These are phyloP conservation scores for Tyto alba DNA, from an alignment of 2,113 vertebrate genomes.

Conservation along the genomic window DNA sequence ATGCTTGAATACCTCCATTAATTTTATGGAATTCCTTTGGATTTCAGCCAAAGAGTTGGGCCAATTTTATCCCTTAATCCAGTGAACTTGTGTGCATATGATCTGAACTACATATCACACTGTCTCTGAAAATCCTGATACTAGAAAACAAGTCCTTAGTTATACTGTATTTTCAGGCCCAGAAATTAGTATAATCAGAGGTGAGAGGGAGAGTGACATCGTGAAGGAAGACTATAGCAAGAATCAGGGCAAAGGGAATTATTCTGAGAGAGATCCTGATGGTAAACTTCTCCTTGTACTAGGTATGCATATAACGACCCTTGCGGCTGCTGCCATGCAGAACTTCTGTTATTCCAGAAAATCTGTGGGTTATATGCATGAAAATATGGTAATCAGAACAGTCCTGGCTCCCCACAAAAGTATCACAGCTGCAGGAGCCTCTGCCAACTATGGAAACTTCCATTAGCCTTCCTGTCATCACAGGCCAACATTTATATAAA, in stretches of 20 bases:
- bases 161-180: background rate
- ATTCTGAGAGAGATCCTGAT: background rate
- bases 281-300: background rate
- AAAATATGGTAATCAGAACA: conserved; percentile 13
- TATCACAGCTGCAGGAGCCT: conserved; percentile 16
- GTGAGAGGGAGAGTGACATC: background rate
- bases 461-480: background rate
- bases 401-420: background rate
- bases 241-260: background rate
- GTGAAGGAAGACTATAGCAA: background rate
- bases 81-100: background rate
- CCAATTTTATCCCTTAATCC: background rate
- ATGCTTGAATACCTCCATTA: background rate
- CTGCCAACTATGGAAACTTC: conserved; percentile 35
- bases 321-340: background rate
- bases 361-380: background rate
- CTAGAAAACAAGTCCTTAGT: background rate
- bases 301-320: background rate
- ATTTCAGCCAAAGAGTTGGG: background rate
- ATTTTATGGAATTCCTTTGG: background rate
- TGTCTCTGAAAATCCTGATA: background rate
- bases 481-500: conserved; percentile 14
- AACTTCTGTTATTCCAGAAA: background rate
- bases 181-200: background rate
- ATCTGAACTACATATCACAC: background rate